Conservation (phyloP, 2,113 vertebrate species). For the Physeter macrocephalus region DNA sequence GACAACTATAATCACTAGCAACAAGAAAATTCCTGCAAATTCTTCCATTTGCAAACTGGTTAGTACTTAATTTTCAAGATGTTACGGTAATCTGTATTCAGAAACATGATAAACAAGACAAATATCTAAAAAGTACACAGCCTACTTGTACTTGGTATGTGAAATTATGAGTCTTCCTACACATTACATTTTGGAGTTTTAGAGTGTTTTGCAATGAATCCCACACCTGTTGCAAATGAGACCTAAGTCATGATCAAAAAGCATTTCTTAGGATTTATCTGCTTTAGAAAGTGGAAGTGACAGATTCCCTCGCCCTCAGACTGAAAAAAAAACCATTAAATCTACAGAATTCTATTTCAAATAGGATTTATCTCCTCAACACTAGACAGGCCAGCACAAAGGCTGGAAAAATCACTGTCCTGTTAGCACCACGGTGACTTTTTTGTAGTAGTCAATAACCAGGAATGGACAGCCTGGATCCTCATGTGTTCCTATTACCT, state of each 20-base stretch:
- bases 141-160: background rate
- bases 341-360: background rate
- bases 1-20: background rate
- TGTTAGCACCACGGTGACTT: rapidly evolving
- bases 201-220: background rate
- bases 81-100: background rate
- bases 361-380: background rate
- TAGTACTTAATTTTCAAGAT: background rate
- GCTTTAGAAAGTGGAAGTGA: background rate
- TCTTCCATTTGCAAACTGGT: background rate
- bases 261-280: background rate
- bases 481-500: background rate
- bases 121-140: background rate
- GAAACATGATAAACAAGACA: background rate
- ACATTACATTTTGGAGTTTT: background rate
- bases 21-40: background rate
- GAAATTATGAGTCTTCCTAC: background rate
- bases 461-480: rapidly evolving
- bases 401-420: background rate
- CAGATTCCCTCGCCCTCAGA: background rate
- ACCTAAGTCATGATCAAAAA: background rate
- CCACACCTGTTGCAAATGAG: background rate
- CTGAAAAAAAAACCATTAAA: background rate
- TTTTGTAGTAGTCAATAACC: background rate
- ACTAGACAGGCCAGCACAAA: background rate